phyloP scores from a whole-genome alignment of 1,140 invertebrate species.

The Mycetomoellerius zeteki region DNA sequence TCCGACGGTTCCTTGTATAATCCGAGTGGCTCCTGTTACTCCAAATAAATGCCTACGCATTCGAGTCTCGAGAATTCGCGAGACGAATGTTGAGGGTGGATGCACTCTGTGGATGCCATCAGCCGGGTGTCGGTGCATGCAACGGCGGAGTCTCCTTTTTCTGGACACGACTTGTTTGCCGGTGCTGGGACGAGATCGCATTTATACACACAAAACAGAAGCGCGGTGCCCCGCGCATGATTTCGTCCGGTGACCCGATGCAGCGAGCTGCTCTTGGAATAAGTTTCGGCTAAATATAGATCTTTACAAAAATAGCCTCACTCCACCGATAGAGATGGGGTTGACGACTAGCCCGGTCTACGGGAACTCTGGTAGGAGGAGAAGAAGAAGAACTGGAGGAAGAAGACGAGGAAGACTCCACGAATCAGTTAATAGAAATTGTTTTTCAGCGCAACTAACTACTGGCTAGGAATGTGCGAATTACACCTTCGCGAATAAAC shows the following conservation, averaged over 20 bases:
- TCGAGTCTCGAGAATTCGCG: slow-evolving; percentile 5
- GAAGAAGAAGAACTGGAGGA: slow-evolving; percentile 1
- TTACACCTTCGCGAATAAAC: not conserved
- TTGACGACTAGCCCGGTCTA: slow-evolving; percentile 75
- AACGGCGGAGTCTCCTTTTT: slow-evolving; percentile 27
- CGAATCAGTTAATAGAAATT: slow-evolving; percentile 13
- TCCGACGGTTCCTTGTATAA: not conserved
- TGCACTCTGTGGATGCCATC: slow-evolving; percentile 27
- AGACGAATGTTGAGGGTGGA: slow-evolving; percentile 18
- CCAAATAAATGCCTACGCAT: slow-evolving; percentile 18
- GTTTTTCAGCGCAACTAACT: not conserved
- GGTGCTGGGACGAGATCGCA: slow-evolving; percentile 57
- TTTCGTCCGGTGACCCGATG: slow-evolving; percentile 76
- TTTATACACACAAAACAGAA: slow-evolving; percentile 66
- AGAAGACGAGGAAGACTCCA: not conserved
- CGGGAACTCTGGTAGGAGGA: slow-evolving; percentile 23
- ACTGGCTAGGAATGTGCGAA: not conserved
- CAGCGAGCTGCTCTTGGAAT: slow-evolving; percentile 72
- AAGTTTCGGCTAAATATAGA: slow-evolving; percentile 78
- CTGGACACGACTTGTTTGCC: slow-evolving; percentile 47
- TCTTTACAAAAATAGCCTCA: slow-evolving; percentile 72
- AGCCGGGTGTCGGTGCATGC: slow-evolving; percentile 22
- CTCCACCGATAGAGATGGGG: slow-evolving; percentile 65
- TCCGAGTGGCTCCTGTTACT: not conserved
- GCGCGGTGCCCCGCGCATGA: slow-evolving; percentile 50